These are phyloP conservation scores for Gephyroberyx darwinii DNA, from an alignment of 2,797 vertebrate species.

Conservation along the genomic window DNA sequence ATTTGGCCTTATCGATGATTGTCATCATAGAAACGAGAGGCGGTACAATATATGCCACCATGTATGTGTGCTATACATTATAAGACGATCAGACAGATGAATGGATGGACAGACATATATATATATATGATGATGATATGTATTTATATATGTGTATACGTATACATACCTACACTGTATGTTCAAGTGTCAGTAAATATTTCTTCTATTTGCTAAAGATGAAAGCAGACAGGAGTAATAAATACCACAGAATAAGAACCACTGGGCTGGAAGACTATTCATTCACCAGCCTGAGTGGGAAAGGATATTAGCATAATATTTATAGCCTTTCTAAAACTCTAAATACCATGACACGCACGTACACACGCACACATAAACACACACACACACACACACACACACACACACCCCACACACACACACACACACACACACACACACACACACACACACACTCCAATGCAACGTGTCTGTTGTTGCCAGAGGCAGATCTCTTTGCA, in stretches of 20 bases:
- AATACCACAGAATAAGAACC: conserved; percentile 10
- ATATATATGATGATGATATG: background rate
- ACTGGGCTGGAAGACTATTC: conserved; percentile 36
- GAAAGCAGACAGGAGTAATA: background rate
- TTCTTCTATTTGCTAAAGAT: background rate
- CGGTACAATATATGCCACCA: background rate
- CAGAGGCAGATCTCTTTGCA: conserved; percentile 28
- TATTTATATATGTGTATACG: background rate
- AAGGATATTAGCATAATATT: conserved; percentile 47
- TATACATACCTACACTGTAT: background rate
- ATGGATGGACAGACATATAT: background rate
- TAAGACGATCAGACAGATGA: no score
- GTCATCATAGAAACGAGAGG: background rate
- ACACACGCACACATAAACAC: no score
- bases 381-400: conserved; percentile 1
- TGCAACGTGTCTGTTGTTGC: conserved; percentile 18
- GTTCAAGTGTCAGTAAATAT: background rate
- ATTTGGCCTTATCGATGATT: conserved; percentile 28
- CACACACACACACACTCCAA: conserved; percentile 16
- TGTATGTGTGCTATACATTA: background rate
- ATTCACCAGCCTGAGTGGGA: conserved; percentile 24
- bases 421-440: background rate
- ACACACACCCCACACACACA: conserved; percentile 7
- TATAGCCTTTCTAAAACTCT: conserved; percentile 42
- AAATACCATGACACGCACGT: conserved; percentile 41